Evolutionary conservation across 2,113 vertebrate genomes (phyloP), one percentile per base, ranked within the genome.

Genomic region (Lampris megalopsis): DNA sequence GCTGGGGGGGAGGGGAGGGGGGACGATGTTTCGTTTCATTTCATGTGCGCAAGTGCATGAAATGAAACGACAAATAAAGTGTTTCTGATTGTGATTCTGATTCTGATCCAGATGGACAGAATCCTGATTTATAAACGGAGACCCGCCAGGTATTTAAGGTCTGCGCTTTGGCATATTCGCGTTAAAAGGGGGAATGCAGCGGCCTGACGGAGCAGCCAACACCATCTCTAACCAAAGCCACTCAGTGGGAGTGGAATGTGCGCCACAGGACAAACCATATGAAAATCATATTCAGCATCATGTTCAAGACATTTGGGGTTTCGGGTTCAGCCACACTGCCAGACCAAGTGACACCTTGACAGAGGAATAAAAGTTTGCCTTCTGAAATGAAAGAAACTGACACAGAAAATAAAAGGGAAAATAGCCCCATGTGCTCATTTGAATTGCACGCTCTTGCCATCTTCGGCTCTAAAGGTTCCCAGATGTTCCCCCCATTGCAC

Each of bases 401-500:
- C 68, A 75, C 4, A 41, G 38, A 75, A 84, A 78, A 52, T 41
- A 72, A 48, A n/a, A 60, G 72, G 1, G 3, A 71, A 66, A 11
- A 49, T 62, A 82, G 43, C 36, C 37, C 24, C 11, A 67, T 72
- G 80, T 60, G 43, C 72, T 84, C 71, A 49, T 88, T 84, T 80
- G 53, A 61, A 81, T 72, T 52, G 58, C 65, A 68, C 79, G 41
- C 71, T 86, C 67, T 65, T 71, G 78, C 63, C 73, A 49, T 88
- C 59, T 70, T 53, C 2, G 59, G 71, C 78, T 52, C 45, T 90
- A 91, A 91, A 77, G 69, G 56, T 60, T 91, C 82, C 86, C 90
- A 92, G 86, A 92, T 91, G 91, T 90, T 77, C 62, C 24, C 71
- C 64, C 73, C 74, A 84, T 66, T 80, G 67, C 72, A 84, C 81